A percentile compares a stretch with the other conserved stretches of the same genome.
These are phyloP conservation scores for Hydroisotoma schaefferi DNA, from an alignment of 2,888 invertebrate genomes.

Conservation along the genomic window DNA sequence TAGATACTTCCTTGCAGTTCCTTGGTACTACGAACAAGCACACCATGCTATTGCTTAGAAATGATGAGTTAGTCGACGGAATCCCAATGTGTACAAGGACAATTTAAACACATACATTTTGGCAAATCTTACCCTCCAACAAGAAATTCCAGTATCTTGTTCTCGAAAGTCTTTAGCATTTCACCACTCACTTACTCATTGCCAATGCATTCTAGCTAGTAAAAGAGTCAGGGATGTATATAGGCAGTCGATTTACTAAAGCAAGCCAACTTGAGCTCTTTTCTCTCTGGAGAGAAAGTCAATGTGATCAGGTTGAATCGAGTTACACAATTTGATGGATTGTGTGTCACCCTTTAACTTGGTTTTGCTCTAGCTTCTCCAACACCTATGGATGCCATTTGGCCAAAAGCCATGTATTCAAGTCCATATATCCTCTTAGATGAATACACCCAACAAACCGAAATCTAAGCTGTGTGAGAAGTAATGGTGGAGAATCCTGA, in stretches of 20 bases:
- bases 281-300: slow-evolving; percentile 1
- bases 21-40: no score
- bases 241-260: not conserved
- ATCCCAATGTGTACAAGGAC: no score
- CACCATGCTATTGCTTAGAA: no score
- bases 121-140: no score
- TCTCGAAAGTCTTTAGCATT: no score
- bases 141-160: no score
- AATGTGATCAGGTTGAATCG: slow-evolving; percentile 29
- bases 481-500: slow-evolving; percentile 27
- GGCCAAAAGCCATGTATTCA: slow-evolving; percentile 43
- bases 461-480: slow-evolving; percentile 14
- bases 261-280: not conserved
- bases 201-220: no score
- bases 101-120: no score
- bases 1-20: no score
- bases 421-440: slow-evolving; percentile 29
- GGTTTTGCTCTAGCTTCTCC: slow-evolving; percentile 46
- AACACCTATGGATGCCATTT: slow-evolving; percentile 47
- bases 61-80: no score
- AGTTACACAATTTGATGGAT: slow-evolving; percentile 46
- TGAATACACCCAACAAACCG: slow-evolving; percentile 18
- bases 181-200: no score
- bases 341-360: slow-evolving; percentile 48
- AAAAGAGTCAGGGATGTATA: no score